phyloP scores from a whole-genome alignment of 1,140 invertebrate species.

The Drosophila arizonae region DNA sequence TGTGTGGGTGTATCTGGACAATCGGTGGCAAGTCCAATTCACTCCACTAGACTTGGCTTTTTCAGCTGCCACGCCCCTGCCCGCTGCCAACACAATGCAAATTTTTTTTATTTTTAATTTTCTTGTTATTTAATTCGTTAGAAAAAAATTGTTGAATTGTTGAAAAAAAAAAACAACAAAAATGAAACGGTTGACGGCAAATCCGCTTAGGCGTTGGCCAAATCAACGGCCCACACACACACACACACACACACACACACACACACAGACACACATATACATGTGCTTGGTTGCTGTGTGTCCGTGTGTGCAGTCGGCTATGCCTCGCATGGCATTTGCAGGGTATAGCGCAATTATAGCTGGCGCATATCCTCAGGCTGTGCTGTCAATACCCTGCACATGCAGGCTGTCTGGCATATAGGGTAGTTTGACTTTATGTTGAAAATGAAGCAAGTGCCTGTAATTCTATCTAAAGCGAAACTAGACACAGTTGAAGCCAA shows the following conservation, averaged over 20 bases:
- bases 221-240: constrained; percentile 26
- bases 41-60: constrained; percentile 26
- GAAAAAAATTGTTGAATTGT: constrained; percentile 3
- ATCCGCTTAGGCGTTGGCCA: constrained; percentile 67
- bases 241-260: background rate
- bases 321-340: background rate
- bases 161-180: background rate
- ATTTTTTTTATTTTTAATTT: constrained; percentile 8
- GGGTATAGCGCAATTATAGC: constrained; percentile 19
- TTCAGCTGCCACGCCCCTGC: background rate
- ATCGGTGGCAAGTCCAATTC: constrained; percentile 18
- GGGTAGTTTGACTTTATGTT: too few species aligned
- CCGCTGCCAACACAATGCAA: constrained; percentile 19
- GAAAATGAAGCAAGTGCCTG: too few species aligned
- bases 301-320: background rate
- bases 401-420: background rate
- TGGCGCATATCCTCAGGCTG: background rate
- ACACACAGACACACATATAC: background rate
- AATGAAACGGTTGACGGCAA: constrained; percentile 39
- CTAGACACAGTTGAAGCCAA: too few species aligned
- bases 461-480: too few species aligned
- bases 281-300: background rate
- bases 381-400: background rate
- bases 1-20: constrained; percentile 3
- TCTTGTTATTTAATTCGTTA: background rate